Evolutionary conservation across 2,113 vertebrate genomes (phyloP).

Genomic region (Enhydra lutris): DNA sequence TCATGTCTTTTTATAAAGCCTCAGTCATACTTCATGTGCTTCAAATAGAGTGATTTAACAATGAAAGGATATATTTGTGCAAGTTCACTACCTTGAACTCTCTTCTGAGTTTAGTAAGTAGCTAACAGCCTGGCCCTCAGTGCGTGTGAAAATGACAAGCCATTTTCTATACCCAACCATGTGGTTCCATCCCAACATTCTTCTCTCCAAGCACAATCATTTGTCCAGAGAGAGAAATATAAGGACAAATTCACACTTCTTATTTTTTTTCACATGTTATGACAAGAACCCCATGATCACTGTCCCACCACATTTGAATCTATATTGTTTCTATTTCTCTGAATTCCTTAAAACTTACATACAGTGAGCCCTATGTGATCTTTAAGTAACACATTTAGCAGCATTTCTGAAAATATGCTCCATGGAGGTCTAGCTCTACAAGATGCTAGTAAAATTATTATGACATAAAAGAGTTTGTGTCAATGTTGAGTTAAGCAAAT

Average conservation of each 20-base stretch:
- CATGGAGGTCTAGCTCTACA: not conserved
- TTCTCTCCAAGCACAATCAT: not conserved
- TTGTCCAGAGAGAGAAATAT: not conserved
- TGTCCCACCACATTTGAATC: not conserved
- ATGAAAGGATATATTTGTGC: not conserved
- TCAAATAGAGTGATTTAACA: not conserved
- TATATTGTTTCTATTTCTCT: not conserved
- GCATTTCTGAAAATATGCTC: slow-evolving; percentile 13
- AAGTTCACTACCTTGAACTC: not conserved
- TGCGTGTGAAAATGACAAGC: not conserved
- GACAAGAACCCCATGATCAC: not conserved
- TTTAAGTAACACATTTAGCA: slow-evolving; percentile 18
- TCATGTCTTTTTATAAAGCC: not conserved
- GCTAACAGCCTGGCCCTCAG: not conserved
- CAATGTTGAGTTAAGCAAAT: not conserved
- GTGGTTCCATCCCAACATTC: not conserved
- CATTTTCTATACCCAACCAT: not conserved
- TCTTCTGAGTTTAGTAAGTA: not conserved
- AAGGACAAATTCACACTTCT: not conserved
- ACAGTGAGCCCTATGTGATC: not conserved
- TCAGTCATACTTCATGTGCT: not conserved
- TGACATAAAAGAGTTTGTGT: not conserved
- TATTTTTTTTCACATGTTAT: not conserved
- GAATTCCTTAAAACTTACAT: not conserved
- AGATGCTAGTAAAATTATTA: slow-evolving; percentile 11